Evolutionary conservation across 2,797 vertebrate species (phyloP).

Genomic region (Adrianichthys oophorus): DNA sequence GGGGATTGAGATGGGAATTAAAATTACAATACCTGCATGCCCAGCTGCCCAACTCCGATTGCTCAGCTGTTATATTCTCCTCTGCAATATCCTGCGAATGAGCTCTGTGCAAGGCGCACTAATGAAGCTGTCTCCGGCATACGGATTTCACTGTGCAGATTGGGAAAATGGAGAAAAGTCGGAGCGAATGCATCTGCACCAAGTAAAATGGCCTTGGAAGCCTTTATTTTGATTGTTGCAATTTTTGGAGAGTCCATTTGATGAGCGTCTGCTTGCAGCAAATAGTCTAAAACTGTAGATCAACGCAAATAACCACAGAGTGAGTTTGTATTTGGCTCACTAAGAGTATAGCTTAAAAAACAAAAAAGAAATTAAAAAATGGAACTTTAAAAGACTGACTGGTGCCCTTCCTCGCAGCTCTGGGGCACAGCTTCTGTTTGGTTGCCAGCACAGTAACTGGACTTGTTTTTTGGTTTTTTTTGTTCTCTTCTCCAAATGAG

Average conservation of each 20-base stretch:
- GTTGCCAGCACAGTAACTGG: constrained; percentile 52
- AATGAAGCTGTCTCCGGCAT: constrained; percentile 68
- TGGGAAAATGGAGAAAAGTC: constrained; percentile 64
- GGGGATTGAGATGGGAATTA: constrained; percentile 69
- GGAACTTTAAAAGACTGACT: constrained; percentile 59
- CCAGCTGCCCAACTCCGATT: constrained; percentile 71
- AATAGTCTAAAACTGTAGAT: constrained; percentile 44
- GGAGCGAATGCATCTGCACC: constrained; percentile 57
- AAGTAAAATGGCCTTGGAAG: constrained; percentile 53
- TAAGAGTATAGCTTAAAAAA: constrained; percentile 15
- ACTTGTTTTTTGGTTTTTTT: constrained; percentile 32
- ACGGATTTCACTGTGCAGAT: constrained; percentile 58
- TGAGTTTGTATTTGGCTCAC: constrained; percentile 39
- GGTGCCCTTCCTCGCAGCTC: constrained; percentile 54
- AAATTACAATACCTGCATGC: constrained; percentile 75
- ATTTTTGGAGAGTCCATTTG: constrained; percentile 46
- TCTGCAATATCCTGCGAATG: constrained; percentile 75
- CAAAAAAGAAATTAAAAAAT: neutral
- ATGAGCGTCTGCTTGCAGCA: constrained; percentile 35
- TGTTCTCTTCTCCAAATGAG: constrained; percentile 73
- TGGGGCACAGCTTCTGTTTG: constrained; percentile 63
- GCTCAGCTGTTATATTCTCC: constrained; percentile 69
- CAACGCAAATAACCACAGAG: constrained; percentile 48
- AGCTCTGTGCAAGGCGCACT: constrained; percentile 57
- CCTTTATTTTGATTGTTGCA: constrained; percentile 45